Percentiles rank a stretch among this genome's conserved stretches.
Evolutionary conservation across 2,797 vertebrate genomes (phyloP).

Genomic region (Megaceryle alcyon): DNA sequence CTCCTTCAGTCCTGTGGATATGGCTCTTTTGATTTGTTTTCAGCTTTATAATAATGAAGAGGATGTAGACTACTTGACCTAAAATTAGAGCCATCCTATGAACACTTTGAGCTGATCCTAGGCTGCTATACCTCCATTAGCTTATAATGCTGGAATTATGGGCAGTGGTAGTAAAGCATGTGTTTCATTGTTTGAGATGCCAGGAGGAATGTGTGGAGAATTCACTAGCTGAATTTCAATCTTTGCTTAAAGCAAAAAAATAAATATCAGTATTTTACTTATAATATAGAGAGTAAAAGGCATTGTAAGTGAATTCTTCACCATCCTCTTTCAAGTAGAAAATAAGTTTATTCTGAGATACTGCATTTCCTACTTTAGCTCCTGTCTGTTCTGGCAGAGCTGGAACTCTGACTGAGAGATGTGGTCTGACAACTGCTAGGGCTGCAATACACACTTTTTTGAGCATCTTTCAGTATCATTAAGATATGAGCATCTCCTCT

Average conservation of each 20-base stretch:
- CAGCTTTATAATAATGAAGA: neutral
- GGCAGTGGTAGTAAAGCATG: neutral
- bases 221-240: neutral
- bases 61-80: neutral
- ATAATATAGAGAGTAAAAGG: neutral
- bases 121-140: neutral
- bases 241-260: neutral
- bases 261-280: neutral
- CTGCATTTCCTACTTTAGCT: constrained; percentile 22
- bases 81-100: neutral
- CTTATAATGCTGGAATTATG: neutral
- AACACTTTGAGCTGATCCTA: neutral
- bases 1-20: neutral
- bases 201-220: neutral
- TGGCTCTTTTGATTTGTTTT: neutral
- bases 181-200: neutral
- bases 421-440: constrained; percentile 41
- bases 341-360: constrained; percentile 30
- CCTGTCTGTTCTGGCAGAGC: constrained; percentile 28
- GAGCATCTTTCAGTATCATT: neutral
- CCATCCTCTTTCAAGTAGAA: neutral
- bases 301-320: neutral
- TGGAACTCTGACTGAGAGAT: constrained; percentile 45
- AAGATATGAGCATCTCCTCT: neutral
- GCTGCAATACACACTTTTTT: neutral